Conservation (phyloP, 2,113 vertebrate species). For the Saguinus imperator region DNA sequence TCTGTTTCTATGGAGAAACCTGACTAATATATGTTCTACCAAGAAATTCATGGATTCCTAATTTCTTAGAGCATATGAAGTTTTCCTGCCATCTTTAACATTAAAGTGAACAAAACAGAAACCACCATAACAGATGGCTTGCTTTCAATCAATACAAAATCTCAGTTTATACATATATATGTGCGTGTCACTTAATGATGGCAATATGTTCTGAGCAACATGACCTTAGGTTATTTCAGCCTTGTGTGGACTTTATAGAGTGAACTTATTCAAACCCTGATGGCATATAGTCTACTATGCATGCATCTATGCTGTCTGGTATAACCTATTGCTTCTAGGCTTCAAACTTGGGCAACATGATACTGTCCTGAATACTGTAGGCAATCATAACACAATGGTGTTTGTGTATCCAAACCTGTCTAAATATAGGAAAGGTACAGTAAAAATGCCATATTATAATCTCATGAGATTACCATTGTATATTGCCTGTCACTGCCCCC, state of each 20-base stretch:
- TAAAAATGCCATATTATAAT: background rate
- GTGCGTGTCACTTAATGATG: background rate
- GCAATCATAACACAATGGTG: background rate
- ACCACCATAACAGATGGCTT: background rate
- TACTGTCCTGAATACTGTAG: background rate
- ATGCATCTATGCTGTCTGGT: background rate
- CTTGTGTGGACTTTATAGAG: background rate
- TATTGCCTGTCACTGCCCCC: background rate
- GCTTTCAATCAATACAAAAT: background rate
- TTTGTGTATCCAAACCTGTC: background rate
- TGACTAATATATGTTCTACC: background rate
- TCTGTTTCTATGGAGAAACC: background rate
- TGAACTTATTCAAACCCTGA: background rate
- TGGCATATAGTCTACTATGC: background rate
- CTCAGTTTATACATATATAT: background rate
- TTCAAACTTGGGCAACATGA: background rate
- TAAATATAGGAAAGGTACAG: background rate
- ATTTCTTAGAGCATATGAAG: background rate
- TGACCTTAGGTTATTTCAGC: background rate
- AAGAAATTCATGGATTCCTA: background rate
- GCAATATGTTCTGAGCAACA: background rate
- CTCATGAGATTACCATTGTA: background rate
- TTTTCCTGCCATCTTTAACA: conserved; percentile 18
- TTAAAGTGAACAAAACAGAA: conserved; percentile 18
- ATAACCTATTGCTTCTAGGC: background rate